Percentiles rank a stretch among this genome's conserved stretches.
phyloP scores from a whole-genome alignment of 2,888 invertebrate species.

The Tuberolachnus salignus region DNA sequence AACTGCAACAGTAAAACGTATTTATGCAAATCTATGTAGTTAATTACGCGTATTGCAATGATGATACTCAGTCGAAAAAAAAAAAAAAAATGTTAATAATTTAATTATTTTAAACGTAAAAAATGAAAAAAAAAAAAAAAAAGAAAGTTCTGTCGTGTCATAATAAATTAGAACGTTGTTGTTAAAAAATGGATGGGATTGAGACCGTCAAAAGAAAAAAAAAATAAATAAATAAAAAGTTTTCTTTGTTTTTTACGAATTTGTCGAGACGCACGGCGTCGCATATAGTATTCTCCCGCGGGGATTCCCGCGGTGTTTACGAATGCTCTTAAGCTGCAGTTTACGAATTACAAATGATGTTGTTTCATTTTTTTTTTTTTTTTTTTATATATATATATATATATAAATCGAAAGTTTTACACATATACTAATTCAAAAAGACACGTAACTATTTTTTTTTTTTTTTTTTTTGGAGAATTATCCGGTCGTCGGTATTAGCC shows the following conservation, averaged over 20 bases:
- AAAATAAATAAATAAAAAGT: neutral
- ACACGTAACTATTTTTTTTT: neutral
- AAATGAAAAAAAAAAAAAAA: neutral
- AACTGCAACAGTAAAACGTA: neutral
- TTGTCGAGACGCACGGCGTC: neutral
- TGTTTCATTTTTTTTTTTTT: too few relatives aligned
- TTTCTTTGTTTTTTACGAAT: neutral
- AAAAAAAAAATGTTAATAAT: neutral
- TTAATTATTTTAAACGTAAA: constrained; percentile 14
- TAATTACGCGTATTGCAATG: too few relatives aligned
- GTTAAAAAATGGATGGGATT: neutral
- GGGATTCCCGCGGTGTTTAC: neutral
- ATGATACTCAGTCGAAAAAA: neutral
- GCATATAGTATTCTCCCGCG: neutral
- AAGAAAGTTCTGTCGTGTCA: neutral
- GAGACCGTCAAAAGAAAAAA: neutral
- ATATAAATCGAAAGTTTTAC: constrained; percentile 23
- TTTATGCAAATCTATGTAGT: constrained; percentile 8
- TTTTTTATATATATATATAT: too few relatives aligned
- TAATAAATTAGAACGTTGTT: constrained; percentile 10
- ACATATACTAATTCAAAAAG: too few relatives aligned
- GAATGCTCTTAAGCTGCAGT: neutral
- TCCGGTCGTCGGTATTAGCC: too few relatives aligned
- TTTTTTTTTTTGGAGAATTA: too few relatives aligned
- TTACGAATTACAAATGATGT: constrained; percentile 12